Base-by-base conservation (phyloP, 1,140 invertebrate species). In the Anastrepha obliqua region DNA sequence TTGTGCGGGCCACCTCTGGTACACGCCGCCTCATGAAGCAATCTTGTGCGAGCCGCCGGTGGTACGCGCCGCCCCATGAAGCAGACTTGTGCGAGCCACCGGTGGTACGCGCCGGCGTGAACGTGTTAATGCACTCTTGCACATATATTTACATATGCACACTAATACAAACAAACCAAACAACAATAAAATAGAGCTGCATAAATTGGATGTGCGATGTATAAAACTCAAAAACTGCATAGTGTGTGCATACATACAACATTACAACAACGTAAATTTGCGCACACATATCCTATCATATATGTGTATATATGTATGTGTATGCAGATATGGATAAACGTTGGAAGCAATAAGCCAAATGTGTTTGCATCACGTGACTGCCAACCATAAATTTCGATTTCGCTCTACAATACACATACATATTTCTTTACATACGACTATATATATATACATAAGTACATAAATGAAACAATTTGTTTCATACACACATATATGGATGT, bases 331-430 rank as follows among this genome's bases (percentile, higher is more conserved):
- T 29, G 29, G 29, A 29, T 29, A 29, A 29, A 29, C 29, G 42
- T 44, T 74, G 42, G 13, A 74, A 17, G 70, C 17, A 74, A 29
- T 74, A 74, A 74, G 70, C 13, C 42, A n/a, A 51, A 51, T 47
- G 6, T n/a, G 70, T n/a, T 74, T 51, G 44, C 44, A 74, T 74
- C 70, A 74, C 70, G 70, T 74, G 70, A 74, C 70, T 74, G 44
- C 15, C 44, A 29, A 74, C 70, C 70, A 47, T 74, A 74, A 74
- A 74, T 74, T 47, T 39, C 44, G 44, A 74, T 74, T 74, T 74
- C 44, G 13, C 17, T 74, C 44, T n/a, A 44, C 70, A 47, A 3
- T 74, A 42, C n/a, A 74, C 15, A 29, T 29, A 1, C 17, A 74
- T 47, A 74, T n/a, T 47, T 74, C 42, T 47, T 47, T 74, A 20